Evolutionary conservation across 2,113 vertebrate genomes (phyloP), one percentile per base, ranked within the genome.

Genomic region (Halichoerus grypus): DNA sequence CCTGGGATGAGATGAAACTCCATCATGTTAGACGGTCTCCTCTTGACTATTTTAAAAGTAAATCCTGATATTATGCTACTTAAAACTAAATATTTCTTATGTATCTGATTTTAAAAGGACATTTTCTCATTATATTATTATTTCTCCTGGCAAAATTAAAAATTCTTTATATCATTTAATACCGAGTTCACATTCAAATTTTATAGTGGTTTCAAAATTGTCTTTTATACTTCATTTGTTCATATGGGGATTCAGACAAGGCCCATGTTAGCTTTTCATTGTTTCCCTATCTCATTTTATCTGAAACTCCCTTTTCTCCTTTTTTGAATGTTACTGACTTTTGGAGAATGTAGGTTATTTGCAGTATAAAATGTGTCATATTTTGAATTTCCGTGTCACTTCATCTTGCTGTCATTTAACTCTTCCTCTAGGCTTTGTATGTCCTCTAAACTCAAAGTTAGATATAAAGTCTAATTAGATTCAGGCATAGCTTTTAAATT

Each of bases 141-240:
- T 91, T 49, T 71, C 22, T 96, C 22, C 14, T 91, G 57, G 49
- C 19, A 87, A 95, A 88, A 36, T 84, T 85, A 83, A 55, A 97
- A 87, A 81, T 88, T 91, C 72, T 19, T 93, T 77, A 24, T 33
- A n/a, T 71, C 12, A 65, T 84, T 84, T 88, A 92, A 65, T 81
- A 95, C 42, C 4, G 4, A 63, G 15, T 85, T 36, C 26, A 72
- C 14, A 53, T 86, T 86, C 12, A 4, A 2, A n/a, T 74, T 94
- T 88, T 94, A 33, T 7, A 82, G 18, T 18, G 42, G 24, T 85
- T n/a, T 83, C 24, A 88, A 55, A 91, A 72, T 22, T 85, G 26
- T 94, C 57, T 89, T 94, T 92, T 92, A 46, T 51, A 74, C 67
- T 90, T 77, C 12, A 91, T 91, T 88, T 97, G 5, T 92, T 92